Percentiles rank a stretch among this genome's conserved stretches.
Conservation (phyloP, 92 coral and sea anemone genomes). For the Scolanthus callimorphus region DNA sequence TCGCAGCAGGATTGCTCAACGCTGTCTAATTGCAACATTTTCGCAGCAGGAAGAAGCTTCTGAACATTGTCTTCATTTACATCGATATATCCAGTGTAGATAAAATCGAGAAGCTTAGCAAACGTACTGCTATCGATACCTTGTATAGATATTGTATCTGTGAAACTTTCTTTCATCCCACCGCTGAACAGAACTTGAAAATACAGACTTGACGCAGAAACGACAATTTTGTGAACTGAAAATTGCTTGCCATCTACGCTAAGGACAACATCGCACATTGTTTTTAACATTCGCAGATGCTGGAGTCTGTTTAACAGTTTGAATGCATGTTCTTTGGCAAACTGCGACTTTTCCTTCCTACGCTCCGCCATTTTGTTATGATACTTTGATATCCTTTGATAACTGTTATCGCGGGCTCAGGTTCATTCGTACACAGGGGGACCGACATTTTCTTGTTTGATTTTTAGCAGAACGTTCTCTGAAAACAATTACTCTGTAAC, state of each 20-base stretch:
- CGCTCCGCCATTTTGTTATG: not conserved
- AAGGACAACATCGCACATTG: constrained; percentile 81
- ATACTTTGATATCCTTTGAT: not conserved
- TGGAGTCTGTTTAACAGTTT: constrained; percentile 55
- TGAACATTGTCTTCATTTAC: constrained; percentile 77
- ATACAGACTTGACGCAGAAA: constrained; percentile 79
- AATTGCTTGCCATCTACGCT: constrained; percentile 57
- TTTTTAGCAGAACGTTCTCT: too few relatives aligned
- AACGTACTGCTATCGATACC: constrained; percentile 68
- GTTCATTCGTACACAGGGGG: too few relatives aligned
- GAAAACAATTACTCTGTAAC: too few relatives aligned
- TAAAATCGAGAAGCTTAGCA: constrained; percentile 69
- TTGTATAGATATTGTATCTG: constrained; percentile 55
- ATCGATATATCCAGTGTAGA: constrained; percentile 79
- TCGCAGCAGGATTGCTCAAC: constrained; percentile 79
- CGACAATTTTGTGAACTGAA: constrained; percentile 59
- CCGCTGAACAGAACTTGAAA: constrained; percentile 86
- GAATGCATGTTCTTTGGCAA: constrained; percentile 41
- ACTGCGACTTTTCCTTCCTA: not conserved
- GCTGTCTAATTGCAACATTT: constrained; percentile 89
- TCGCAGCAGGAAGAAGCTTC: constrained; percentile 84
- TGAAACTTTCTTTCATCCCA: constrained; percentile 71
- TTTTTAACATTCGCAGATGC: constrained; percentile 41
- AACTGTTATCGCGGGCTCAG: not conserved
- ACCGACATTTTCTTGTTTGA: too few relatives aligned